Base-by-base conservation (phyloP, 2,113 vertebrate species). In the Myrmophylax atrothorax region DNA sequence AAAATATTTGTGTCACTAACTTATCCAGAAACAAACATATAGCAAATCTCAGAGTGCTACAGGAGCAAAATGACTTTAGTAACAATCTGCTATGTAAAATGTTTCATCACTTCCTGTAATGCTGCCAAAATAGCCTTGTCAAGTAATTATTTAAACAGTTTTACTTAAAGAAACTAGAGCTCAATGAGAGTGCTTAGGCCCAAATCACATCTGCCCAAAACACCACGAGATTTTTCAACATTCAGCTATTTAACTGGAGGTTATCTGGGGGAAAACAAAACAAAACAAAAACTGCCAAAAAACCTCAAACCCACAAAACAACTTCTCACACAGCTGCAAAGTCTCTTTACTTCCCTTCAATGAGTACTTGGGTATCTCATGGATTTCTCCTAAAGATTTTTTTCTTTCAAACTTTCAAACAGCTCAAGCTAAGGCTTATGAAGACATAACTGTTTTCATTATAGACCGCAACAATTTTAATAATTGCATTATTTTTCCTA, bases 11-110 rank as follows among this genome's bases (percentile, higher is more conserved):
- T 82, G 49, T 89, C 84, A 64, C 17, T 62, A 66, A 14, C 62
- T 86, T 77, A 73, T 77, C 42, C 50, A 75, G 68, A 89, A 84
- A 66, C 63, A 94, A 69, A 62, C 80, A 84, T 13, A 40, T 7
- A 94, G 46, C 55, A 74, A 94, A 56, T 42, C 33, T 66, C 73
- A 90, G 22, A 66, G n/a, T 42, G 28, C 73, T 35, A 84, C 10
- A 90, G 64, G 9, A 84, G 66, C 37, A 85, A 91, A 93, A 64
- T 53, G 40, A 82, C 33, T 94, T 96, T 42, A 87, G 80, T 84
- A 90, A 87, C 84, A 80, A 90, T n/a, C 24, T 78, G 55, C 25
- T 92, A 66, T 38, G 35, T 49, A 58, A 91, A 95, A 89, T n/a
- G 5, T 59, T 86, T 80, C 28, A 80, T 44, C 8, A 9, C 4